Percentiles rank a stretch among this genome's conserved stretches.
Evolutionary conservation across 2,888 invertebrate species (phyloP).

Genomic region (Lepas anatifera): DNA sequence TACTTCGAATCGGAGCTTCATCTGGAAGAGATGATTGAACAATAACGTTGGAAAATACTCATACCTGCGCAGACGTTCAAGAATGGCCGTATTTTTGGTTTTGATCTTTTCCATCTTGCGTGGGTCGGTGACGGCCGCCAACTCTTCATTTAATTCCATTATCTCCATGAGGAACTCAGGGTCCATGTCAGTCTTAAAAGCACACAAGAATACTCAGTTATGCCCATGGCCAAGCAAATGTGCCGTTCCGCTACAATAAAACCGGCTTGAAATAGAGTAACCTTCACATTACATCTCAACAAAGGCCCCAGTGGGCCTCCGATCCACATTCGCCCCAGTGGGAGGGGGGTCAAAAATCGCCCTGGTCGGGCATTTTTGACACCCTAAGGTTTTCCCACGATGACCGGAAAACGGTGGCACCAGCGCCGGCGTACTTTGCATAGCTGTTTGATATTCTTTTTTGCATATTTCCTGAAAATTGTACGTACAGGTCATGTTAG

Average conservation of each 20-base stretch:
- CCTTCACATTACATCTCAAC: not conserved
- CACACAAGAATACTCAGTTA: not conserved
- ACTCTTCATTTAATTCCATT: not conserved
- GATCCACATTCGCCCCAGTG: too few relatives aligned
- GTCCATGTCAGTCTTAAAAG: not conserved
- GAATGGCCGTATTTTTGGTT: not conserved
- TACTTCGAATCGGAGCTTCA: too few relatives aligned
- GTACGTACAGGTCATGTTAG: too few relatives aligned
- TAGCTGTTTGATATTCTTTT: too few relatives aligned
- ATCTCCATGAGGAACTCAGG: not conserved
- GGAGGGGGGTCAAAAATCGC: too few relatives aligned
- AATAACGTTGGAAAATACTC: not conserved
- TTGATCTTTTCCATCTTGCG: not conserved
- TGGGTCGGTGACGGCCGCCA: not conserved
- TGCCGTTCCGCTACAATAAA: too few relatives aligned
- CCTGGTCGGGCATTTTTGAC: too few relatives aligned
- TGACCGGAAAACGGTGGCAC: too few relatives aligned
- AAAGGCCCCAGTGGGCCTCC: not conserved
- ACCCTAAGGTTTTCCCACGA: too few relatives aligned
- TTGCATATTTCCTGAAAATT: too few relatives aligned
- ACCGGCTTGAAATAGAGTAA: not conserved
- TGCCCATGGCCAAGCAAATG: not conserved
- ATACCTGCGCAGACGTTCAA: not conserved
- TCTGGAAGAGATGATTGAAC: too few relatives aligned
- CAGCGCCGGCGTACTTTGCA: too few relatives aligned